Evolutionary conservation across 92 coral and sea anemone genomes (phyloP).

Genomic region (Bergia puertoricense): DNA sequence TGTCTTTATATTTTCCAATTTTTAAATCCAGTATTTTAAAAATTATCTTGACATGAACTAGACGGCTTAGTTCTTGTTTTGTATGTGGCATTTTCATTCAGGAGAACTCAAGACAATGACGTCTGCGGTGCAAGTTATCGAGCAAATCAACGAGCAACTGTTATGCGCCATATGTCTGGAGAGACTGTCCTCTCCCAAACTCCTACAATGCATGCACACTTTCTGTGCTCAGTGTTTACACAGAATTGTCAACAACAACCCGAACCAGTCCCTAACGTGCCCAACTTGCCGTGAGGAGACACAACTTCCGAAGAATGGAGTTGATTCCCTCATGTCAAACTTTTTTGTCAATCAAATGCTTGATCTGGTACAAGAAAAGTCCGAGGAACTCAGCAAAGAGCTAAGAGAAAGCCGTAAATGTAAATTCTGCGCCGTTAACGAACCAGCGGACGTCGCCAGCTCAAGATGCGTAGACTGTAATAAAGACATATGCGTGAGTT

Average conservation of each 20-base stretch:
- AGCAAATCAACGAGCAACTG: conserved; percentile 93
- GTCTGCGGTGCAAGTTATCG: conserved; percentile 87
- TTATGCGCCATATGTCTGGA: conserved; percentile 95
- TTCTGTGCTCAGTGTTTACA: conserved; percentile 89
- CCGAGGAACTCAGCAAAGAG: conserved; percentile 76
- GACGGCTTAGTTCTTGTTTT: not conserved
- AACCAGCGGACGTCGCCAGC: conserved; percentile 84
- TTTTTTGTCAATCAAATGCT: conserved; percentile 93
- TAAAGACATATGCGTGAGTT: conserved; percentile 84
- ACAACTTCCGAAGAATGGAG: conserved; percentile 74
- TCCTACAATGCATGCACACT: conserved; percentile 90
- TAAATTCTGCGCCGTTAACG: conserved; percentile 72
- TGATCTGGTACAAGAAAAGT: conserved; percentile 78
- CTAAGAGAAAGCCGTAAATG: conserved; percentile 75
- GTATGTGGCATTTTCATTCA: not conserved
- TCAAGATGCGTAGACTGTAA: conserved; percentile 96
- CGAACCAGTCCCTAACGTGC: conserved; percentile 59
- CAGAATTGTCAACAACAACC: conserved; percentile 84
- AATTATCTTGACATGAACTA: too few species aligned
- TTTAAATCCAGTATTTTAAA: not conserved
- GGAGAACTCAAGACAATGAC: conserved; percentile 51
- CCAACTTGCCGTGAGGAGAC: conserved; percentile 79
- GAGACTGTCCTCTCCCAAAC: conserved; percentile 72
- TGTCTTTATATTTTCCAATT: not conserved
- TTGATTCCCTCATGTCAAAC: conserved; percentile 70